Evolutionary conservation across 2,113 vertebrate genomes (phyloP).

Genomic region (Kryptolebias marmoratus): DNA sequence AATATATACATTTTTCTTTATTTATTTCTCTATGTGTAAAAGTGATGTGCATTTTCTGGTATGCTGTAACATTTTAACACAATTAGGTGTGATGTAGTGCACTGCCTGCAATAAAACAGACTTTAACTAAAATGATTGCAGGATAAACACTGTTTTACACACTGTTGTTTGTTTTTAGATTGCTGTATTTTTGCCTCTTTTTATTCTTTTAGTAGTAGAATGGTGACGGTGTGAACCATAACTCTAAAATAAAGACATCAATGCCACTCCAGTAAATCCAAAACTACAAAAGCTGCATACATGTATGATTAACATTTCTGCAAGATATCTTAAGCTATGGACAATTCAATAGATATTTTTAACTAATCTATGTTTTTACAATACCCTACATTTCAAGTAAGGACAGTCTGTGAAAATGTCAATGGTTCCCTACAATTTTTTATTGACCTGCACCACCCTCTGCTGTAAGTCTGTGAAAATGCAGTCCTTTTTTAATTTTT

Average conservation of each 20-base stretch:
- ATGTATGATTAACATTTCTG: neutral
- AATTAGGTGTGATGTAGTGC: neutral
- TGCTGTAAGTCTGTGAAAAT: constrained; percentile 36
- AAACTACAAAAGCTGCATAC: neutral
- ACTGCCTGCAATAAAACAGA: neutral
- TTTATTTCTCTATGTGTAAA: too few relatives aligned
- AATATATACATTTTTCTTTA: too few relatives aligned
- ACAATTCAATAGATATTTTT: neutral
- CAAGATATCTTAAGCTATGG: neutral
- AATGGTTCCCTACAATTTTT: neutral
- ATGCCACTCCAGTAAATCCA: neutral
- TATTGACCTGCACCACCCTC: constrained; percentile 33
- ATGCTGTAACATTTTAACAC: constrained; percentile 22
- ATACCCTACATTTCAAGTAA: neutral
- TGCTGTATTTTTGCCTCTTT: neutral
- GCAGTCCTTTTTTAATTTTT: neutral
- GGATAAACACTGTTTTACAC: neutral
- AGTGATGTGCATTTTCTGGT: neutral
- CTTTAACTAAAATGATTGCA: neutral
- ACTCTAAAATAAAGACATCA: neutral
- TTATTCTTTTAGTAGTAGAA: neutral
- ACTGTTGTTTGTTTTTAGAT: too few relatives aligned
- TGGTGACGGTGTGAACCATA: neutral
- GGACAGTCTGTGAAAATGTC: neutral
- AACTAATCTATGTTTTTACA: neutral